A percentile compares a stretch with the other conserved stretches of the same genome.
These are phyloP conservation scores for Sebastes oblongus DNA, from an alignment of 2,797 vertebrate genomes.

Conservation along the genomic window DNA sequence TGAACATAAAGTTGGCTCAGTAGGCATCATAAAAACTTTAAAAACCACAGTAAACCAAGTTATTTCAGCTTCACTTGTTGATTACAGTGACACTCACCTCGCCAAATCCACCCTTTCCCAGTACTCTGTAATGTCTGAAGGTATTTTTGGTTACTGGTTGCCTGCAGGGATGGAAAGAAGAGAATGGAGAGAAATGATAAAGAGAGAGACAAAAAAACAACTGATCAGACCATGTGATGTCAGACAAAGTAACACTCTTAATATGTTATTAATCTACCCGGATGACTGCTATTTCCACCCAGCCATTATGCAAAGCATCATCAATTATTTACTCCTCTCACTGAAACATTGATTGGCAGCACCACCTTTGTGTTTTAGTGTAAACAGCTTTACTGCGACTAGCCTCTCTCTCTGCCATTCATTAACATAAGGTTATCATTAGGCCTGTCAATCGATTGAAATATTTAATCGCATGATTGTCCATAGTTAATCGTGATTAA, in stretches of 20 bases:
- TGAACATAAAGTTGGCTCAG: not conserved
- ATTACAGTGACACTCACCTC: slow-evolving; percentile 84
- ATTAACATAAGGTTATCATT: too few species aligned
- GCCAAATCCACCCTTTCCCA: slow-evolving; percentile 97
- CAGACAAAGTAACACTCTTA: slow-evolving; percentile 62
- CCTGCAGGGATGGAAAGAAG: slow-evolving; percentile 74
- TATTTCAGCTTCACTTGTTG: not conserved
- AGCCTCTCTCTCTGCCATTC: too few species aligned
- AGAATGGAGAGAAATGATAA: slow-evolving; percentile 7
- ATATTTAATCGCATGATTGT: too few species aligned
- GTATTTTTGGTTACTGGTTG: slow-evolving; percentile 95
- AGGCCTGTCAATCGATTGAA: too few species aligned
- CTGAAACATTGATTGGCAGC: slow-evolving; percentile 46
- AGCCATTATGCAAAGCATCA: slow-evolving; percentile 61
- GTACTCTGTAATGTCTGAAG: slow-evolving; percentile 94
- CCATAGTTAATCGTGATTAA: too few species aligned
- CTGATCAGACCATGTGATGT: slow-evolving; percentile 37
- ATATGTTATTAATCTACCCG: slow-evolving; percentile 70
- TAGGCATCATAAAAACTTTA: not conserved
- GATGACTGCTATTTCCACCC: slow-evolving; percentile 58
- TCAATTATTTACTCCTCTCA: slow-evolving; percentile 66
- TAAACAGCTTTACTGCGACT: not conserved
- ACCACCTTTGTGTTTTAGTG: slow-evolving; percentile 30
- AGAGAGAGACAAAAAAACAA: slow-evolving; percentile 36
- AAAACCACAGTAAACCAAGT: not conserved